Evolutionary conservation across 2,888 invertebrate species (phyloP).

Genomic region (Stramonita haemastoma): DNA sequence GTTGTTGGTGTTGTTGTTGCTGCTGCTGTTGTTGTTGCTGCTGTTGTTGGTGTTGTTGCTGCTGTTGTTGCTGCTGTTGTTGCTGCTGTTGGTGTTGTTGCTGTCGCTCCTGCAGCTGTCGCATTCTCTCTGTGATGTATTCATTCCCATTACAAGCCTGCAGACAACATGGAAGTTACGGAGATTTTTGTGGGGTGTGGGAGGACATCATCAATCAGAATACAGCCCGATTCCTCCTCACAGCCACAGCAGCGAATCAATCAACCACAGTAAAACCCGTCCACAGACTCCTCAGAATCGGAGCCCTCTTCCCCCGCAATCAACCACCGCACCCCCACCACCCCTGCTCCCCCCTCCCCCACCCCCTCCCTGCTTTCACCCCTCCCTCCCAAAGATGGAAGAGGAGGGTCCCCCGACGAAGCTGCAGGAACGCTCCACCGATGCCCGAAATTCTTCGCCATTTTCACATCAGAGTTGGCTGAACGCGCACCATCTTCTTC

Average conservation of each 20-base stretch:
- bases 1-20: no score
- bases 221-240: no score
- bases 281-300: not conserved
- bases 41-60: no score
- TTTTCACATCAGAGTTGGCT: not conserved
- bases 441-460: no score
- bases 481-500: not conserved
- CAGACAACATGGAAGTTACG: not conserved
- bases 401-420: not conserved
- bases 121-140: conserved; percentile 56
- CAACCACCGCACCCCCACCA: not conserved
- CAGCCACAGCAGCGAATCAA: not conserved
- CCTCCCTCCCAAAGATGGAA: not conserved
- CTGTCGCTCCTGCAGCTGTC: conserved; percentile 46
- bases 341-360: not conserved
- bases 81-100: not conserved
- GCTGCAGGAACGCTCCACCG: no score
- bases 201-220: no score
- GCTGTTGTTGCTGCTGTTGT: not conserved
- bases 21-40: no score
- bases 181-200: no score
- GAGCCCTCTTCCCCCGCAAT: not conserved
- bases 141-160: conserved; percentile 67
- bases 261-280: not conserved
- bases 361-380: not conserved